These are phyloP conservation scores for Plebejus argus DNA, from an alignment of 2,888 invertebrate species.

Conservation along the genomic window DNA sequence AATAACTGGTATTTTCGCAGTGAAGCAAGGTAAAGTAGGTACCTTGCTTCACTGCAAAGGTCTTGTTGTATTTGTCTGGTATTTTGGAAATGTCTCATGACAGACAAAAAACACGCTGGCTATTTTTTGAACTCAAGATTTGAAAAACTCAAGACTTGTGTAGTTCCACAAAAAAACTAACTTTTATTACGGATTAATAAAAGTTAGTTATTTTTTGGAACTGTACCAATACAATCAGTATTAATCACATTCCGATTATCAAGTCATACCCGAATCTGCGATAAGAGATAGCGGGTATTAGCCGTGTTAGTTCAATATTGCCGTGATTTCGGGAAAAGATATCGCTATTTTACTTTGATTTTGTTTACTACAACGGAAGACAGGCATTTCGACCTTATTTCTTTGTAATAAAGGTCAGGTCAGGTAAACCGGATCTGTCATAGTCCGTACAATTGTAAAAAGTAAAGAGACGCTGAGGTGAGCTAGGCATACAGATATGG, in stretches of 20 bases:
- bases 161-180: not conserved
- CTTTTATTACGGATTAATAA: too few species aligned
- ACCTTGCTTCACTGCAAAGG: too few species aligned
- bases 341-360: not conserved
- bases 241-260: constrained; percentile 49
- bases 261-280: constrained; percentile 45
- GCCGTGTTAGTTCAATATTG: constrained; percentile 24
- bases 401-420: not conserved
- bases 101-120: too few species aligned
- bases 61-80: too few species aligned
- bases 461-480: too few species aligned
- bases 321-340: constrained; percentile 11
- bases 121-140: too few species aligned
- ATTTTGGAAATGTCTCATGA: too few species aligned
- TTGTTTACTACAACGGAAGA: not conserved
- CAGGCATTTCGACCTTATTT: not conserved
- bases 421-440: not conserved
- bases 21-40: too few species aligned
- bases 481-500: too few species aligned
- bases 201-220: too few species aligned
- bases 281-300: constrained; percentile 43
- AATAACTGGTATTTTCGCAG: too few species aligned
- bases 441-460: not conserved
- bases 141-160: too few species aligned
- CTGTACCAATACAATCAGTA: constrained; percentile 50